Conservation (phyloP, 2,113 vertebrate species). For the Anthoscopus minutus region DNA sequence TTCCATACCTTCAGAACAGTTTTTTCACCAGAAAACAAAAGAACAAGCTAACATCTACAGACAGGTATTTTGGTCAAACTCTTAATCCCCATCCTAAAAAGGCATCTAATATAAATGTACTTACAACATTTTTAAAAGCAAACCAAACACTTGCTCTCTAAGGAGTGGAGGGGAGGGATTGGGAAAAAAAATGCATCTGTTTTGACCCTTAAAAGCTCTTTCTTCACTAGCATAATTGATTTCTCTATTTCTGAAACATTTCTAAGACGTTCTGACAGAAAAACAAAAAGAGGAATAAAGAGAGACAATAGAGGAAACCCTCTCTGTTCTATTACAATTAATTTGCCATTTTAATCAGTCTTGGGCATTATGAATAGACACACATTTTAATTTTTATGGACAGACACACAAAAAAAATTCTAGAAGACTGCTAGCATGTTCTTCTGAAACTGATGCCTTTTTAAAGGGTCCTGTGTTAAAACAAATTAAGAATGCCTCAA, state of each 20-base stretch:
- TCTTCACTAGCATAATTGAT: background rate
- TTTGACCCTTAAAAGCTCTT: background rate
- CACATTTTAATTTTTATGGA: background rate
- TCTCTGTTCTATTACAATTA: background rate
- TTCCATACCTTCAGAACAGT: background rate
- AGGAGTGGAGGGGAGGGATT: rapidly evolving
- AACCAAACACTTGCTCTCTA: background rate
- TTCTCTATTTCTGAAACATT: background rate
- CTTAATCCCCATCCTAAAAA: background rate
- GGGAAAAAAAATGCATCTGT: background rate
- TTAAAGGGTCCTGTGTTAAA: background rate
- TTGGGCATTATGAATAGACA: background rate
- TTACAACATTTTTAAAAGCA: background rate
- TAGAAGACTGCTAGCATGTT: background rate
- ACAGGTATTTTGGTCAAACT: background rate
- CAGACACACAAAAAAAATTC: background rate
- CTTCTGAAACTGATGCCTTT: background rate
- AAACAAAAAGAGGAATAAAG: background rate
- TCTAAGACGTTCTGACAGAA: background rate
- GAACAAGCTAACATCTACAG: background rate
- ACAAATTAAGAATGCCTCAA: background rate
- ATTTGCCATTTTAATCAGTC: background rate
- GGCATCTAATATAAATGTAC: background rate
- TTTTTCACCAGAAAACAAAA: background rate
- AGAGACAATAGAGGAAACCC: background rate